Evolutionary conservation across 2,797 vertebrate genomes (phyloP).

Genomic region (Aplochiton taeniatus): DNA sequence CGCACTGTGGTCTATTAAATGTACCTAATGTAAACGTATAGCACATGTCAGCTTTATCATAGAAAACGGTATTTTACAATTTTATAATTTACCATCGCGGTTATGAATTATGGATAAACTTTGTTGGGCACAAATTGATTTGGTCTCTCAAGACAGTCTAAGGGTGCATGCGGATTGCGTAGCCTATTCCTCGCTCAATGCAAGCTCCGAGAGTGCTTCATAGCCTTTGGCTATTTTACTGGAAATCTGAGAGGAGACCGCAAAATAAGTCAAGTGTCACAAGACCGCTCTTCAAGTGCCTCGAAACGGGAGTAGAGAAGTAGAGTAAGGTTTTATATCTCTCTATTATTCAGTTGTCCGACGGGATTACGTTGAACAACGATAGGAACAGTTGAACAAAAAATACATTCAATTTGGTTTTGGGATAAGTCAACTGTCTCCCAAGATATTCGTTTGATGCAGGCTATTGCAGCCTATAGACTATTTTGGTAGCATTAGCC

Average conservation of each 20-base stretch:
- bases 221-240: constrained; percentile 70
- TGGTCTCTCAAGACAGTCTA: constrained; percentile 4
- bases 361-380: constrained; percentile 3
- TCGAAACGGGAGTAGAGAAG: constrained; percentile 26
- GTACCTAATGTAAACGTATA: too few species aligned
- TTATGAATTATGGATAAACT: neutral
- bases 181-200: constrained; percentile 37
- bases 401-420: neutral
- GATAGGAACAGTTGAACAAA: neutral
- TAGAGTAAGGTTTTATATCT: constrained; percentile 34
- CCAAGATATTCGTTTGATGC: neutral
- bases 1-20: too few species aligned
- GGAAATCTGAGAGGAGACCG: constrained; percentile 55
- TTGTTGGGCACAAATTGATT: constrained; percentile 11
- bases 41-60: too few species aligned
- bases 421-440: too few species aligned
- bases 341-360: constrained; percentile 54
- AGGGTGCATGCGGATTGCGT: constrained; percentile 18
- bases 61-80: neutral
- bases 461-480: too few species aligned
- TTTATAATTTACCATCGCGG: neutral
- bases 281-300: constrained; percentile 49
- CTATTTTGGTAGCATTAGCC: too few species aligned
- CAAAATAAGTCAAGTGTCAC: constrained; percentile 60
- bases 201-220: constrained; percentile 60